These are phyloP conservation scores for Acrossocheilus fasciatus DNA, from an alignment of 2,797 vertebrate species.

Conservation along the genomic window DNA sequence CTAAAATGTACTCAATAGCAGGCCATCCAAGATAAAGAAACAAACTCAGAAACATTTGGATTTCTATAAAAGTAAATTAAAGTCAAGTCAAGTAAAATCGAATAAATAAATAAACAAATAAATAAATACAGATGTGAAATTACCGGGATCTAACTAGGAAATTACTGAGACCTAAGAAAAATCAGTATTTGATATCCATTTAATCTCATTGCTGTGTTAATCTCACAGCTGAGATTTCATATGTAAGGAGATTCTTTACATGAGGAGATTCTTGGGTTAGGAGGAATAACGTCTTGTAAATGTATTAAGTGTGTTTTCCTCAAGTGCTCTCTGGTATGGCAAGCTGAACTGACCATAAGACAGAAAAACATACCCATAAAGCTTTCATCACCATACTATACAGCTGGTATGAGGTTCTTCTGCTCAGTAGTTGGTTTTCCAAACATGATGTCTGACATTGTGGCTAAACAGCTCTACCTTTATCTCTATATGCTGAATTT, in stretches of 20 bases:
- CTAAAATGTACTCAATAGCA: too few species aligned
- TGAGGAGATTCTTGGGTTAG: background rate
- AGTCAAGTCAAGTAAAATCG: too few species aligned
- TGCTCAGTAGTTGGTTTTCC: background rate
- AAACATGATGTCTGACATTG: background rate
- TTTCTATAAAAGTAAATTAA: too few species aligned
- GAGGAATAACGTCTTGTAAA: background rate
- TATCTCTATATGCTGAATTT: background rate
- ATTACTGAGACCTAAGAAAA: background rate
- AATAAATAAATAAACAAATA: too few species aligned
- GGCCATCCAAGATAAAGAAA: too few species aligned
- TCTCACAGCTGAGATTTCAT: background rate
- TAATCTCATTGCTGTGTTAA: background rate
- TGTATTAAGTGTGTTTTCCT: background rate
- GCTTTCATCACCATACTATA: constrained; percentile 4
- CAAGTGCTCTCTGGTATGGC: background rate
- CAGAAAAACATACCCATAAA: background rate
- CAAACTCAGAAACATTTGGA: too few species aligned
- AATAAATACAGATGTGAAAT: background rate
- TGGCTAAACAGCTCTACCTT: background rate
- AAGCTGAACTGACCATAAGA: background rate
- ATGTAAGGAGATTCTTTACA: background rate
- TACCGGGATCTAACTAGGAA: background rate
- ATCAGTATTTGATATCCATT: background rate
- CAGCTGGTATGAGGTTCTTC: constrained; percentile 2